phyloP scores from a whole-genome alignment of 1,140 invertebrate genomes.

The Coptotermes formosanus region DNA sequence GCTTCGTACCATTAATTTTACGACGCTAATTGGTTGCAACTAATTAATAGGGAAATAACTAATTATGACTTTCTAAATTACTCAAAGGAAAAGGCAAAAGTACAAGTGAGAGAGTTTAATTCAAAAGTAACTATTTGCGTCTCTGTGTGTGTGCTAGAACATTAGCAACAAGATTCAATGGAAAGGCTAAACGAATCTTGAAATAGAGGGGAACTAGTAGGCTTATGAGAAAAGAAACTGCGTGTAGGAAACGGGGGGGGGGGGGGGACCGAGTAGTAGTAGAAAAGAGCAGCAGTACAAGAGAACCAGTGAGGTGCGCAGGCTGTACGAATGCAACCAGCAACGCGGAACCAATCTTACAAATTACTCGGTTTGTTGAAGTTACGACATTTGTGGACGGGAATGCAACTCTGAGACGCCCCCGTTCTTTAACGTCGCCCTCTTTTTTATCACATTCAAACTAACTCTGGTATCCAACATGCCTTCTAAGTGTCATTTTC shows the following conservation, averaged over 20 bases:
- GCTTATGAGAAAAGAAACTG: constrained; percentile 5
- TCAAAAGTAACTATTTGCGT: constrained; percentile 26
- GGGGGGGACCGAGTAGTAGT: neutral
- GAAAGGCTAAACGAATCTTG: neutral
- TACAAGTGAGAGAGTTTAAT: constrained; percentile 28
- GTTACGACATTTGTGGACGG: constrained; percentile 32
- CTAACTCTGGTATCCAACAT: neutral
- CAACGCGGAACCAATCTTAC: constrained; percentile 42
- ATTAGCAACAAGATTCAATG: neutral
- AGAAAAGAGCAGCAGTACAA: neutral
- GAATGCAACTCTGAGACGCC: constrained; percentile 40
- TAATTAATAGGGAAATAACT: constrained; percentile 37
- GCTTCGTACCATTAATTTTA: constrained; percentile 28
- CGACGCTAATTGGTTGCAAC: constrained; percentile 36
- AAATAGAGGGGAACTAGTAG: neutral
- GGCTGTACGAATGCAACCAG: neutral
- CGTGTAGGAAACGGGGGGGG: neutral
- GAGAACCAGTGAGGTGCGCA: neutral
- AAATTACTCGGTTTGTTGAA: constrained; percentile 40
- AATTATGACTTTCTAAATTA: constrained; percentile 37
- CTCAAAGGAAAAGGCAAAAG: constrained; percentile 30
- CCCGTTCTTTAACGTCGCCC: constrained; percentile 38
- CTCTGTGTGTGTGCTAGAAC: constrained; percentile 1
- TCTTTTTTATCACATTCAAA: constrained; percentile 34
- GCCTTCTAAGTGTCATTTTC: constrained; percentile 1